These are phyloP conservation scores for Alaudala cheleensis DNA, from an alignment of 2,113 vertebrate species.

Conservation along the genomic window DNA sequence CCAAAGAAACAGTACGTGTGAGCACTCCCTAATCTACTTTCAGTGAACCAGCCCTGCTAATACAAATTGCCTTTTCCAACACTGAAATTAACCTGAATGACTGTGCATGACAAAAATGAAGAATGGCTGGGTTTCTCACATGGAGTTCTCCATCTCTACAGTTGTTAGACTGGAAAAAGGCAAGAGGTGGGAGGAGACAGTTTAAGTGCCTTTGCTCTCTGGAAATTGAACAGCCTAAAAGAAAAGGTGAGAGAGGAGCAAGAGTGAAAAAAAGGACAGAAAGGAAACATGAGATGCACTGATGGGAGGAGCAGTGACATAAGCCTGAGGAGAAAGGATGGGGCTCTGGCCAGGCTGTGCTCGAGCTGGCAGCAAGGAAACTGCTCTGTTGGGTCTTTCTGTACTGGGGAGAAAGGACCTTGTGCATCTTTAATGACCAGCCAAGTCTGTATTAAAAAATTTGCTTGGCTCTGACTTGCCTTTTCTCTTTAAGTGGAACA, in stretches of 20 bases:
- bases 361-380: background rate
- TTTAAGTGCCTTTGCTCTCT: conserved; percentile 10
- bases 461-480: background rate
- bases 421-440: background rate
- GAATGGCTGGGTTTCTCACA: background rate
- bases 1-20: background rate
- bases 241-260: background rate
- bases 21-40: background rate
- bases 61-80: background rate
- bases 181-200: background rate
- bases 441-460: background rate
- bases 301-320: background rate
- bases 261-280: background rate
- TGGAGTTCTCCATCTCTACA: background rate
- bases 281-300: background rate
- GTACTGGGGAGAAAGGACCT: background rate
- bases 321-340: background rate
- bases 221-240: background rate
- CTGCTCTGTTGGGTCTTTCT: background rate
- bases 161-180: background rate
- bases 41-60: background rate
- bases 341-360: background rate
- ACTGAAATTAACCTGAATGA: background rate
- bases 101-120: background rate
- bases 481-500: background rate